Evolutionary conservation across 2,888 invertebrate genomes (phyloP).

Genomic region (Diarsia dahlii): DNA sequence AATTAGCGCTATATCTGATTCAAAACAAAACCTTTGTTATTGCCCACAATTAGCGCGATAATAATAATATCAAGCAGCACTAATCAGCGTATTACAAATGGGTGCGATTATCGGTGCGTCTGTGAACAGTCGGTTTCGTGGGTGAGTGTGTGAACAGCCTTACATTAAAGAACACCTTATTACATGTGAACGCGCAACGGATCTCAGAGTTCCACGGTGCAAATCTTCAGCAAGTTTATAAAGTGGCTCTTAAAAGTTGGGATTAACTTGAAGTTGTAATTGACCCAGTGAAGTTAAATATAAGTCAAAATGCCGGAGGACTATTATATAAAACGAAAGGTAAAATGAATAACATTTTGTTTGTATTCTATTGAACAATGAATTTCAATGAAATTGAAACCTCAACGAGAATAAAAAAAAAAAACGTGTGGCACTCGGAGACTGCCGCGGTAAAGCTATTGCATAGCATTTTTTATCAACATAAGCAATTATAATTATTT

Average conservation of each 20-base stretch:
- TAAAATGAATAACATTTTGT: not conserved
- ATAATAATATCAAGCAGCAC: slow-evolving; percentile 27
- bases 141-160: not conserved
- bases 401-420: not conserved
- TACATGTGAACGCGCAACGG: not conserved
- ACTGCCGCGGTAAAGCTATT: no score
- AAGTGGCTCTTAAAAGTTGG: not conserved
- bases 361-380: not conserved
- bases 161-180: not conserved
- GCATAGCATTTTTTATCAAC: no score
- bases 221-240: not conserved
- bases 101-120: slow-evolving; percentile 9
- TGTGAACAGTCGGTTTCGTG: slow-evolving; percentile 5
- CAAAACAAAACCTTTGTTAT: slow-evolving; percentile 20
- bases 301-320: not conserved
- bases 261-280: not conserved
- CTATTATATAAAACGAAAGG: slow-evolving; percentile 7
- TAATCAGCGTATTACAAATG: slow-evolving; percentile 25
- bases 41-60: slow-evolving; percentile 10
- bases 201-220: not conserved
- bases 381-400: no score
- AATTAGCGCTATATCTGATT: not conserved
- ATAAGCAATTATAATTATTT: no score
- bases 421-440: no score
- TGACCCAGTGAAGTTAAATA: not conserved